Evolutionary conservation across 2,888 invertebrate genomes (phyloP).

Genomic region (Pheosia gnoma): DNA sequence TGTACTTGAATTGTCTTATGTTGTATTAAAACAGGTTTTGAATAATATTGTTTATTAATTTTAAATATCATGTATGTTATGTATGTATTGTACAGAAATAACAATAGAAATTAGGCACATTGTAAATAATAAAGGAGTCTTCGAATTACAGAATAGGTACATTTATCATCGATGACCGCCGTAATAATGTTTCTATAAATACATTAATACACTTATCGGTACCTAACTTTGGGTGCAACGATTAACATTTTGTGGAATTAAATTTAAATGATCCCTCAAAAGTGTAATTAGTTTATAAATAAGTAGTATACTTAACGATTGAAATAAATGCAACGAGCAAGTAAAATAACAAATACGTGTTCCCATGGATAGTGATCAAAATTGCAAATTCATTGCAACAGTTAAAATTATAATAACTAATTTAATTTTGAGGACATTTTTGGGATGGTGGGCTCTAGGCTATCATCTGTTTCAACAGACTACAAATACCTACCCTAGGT

Average conservation of each 20-base stretch:
- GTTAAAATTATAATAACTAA: background rate
- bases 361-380: no score
- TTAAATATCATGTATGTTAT: constrained; percentile 7
- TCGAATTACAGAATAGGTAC: no score
- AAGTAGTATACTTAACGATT: background rate
- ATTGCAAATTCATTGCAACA: background rate
- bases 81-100: background rate
- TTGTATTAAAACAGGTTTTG: constrained; percentile 21
- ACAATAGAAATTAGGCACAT: no score
- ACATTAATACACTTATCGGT: background rate
- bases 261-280: background rate
- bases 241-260: constrained; percentile 22
- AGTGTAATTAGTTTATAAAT: constrained; percentile 11
- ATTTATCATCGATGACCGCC: no score
- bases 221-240: constrained; percentile 1
- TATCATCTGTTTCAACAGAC: no score
- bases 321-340: constrained; percentile 1
- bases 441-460: no score
- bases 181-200: no score
- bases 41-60: constrained; percentile 23
- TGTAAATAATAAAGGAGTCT: no score
- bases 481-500: no score
- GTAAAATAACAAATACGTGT: background rate
- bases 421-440: no score
- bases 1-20: no score